Conservation (phyloP, 2,113 vertebrate species). For the Oncorhynchus kisutch region DNA sequence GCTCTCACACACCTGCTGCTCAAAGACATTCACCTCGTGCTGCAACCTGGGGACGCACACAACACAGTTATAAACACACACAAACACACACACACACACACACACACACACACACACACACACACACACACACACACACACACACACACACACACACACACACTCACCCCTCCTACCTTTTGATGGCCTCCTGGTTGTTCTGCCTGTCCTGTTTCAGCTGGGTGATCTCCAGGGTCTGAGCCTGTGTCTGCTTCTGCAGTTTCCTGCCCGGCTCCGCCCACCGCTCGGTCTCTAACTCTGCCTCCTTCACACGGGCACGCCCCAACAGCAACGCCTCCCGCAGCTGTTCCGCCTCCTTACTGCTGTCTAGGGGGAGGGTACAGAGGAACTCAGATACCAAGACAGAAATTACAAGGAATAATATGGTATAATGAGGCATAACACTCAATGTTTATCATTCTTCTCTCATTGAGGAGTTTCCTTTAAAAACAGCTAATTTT, state of each 20-base stretch:
- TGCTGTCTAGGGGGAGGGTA: constrained; percentile 49
- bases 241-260: constrained; percentile 65
- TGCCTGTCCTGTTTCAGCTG: constrained; percentile 75
- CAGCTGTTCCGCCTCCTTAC: constrained; percentile 72
- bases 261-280: constrained; percentile 69
- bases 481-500: too few relatives aligned
- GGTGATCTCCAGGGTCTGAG: constrained; percentile 62
- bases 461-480: too few relatives aligned
- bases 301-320: constrained; percentile 70
- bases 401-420: background rate
- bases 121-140: background rate
- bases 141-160: background rate
- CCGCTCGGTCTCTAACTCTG: constrained; percentile 72
- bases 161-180: constrained; percentile 63
- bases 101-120: background rate
- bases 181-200: constrained; percentile 75
- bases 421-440: too few relatives aligned
- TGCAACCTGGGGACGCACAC: constrained; percentile 74
- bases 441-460: too few relatives aligned
- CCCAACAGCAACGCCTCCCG: constrained; percentile 68
- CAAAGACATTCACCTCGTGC: constrained; percentile 77
- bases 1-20: constrained; percentile 83
- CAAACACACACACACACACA: background rate
- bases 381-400: background rate
- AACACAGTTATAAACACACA: constrained; percentile 38